phyloP scores from a whole-genome alignment of 2,888 invertebrate genomes.

The Apotomis capreana region DNA sequence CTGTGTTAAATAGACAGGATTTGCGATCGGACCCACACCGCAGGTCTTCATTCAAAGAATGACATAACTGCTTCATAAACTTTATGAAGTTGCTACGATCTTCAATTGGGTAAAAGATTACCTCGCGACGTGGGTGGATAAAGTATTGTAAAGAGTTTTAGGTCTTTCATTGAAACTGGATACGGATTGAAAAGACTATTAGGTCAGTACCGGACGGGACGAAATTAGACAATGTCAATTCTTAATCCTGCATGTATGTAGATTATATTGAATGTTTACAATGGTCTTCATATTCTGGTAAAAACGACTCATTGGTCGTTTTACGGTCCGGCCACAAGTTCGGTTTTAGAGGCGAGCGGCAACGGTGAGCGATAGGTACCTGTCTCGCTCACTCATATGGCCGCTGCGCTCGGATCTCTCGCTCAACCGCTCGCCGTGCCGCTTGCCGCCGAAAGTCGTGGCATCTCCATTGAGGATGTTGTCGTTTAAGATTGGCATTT shows the following conservation, averaged over 20 bases:
- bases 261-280: no score
- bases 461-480: no score
- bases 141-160: slow-evolving; percentile 10
- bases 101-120: not conserved
- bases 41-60: not conserved
- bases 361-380: no score
- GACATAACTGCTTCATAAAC: not conserved
- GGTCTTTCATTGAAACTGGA: slow-evolving; percentile 10
- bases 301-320: no score
- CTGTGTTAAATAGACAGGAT: slow-evolving; percentile 36
- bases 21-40: slow-evolving; percentile 14
- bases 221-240: not conserved
- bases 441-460: no score
- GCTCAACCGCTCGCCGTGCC: no score
- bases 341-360: no score
- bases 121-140: slow-evolving; percentile 2
- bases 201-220: not conserved
- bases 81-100: not conserved
- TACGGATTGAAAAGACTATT: slow-evolving; percentile 20
- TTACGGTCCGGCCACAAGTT: no score
- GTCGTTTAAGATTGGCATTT: no score
- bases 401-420: no score
- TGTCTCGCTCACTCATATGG: no score
- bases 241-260: not conserved
- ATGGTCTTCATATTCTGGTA: no score